phyloP scores from a whole-genome alignment of 92 coral and sea anemone genomes.

The Epizoanthus ramosus region DNA sequence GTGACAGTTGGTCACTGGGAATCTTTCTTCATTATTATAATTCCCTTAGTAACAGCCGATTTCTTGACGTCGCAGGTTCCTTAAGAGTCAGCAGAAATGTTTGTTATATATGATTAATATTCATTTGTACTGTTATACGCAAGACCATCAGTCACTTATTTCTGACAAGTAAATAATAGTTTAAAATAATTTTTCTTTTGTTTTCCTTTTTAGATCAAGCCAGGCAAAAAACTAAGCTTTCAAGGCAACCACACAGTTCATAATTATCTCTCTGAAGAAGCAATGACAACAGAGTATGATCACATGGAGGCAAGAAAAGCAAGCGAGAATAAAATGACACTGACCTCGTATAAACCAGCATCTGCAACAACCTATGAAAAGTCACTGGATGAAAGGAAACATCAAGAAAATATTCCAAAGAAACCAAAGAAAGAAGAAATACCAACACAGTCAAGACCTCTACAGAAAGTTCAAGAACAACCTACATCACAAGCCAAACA shows the following conservation, averaged over 20 bases:
- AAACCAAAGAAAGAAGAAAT: background rate
- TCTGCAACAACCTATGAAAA: conserved; percentile 55
- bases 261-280: conserved; percentile 79
- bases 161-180: background rate
- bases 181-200: background rate
- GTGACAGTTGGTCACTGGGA: too few species aligned
- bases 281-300: conserved; percentile 59
- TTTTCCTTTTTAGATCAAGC: background rate
- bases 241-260: conserved; percentile 60
- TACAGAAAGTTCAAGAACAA: background rate
- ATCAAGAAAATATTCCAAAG: background rate
- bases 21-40: too few species aligned
- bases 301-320: conserved; percentile 46
- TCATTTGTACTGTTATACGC: too few species aligned
- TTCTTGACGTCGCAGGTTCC: too few species aligned
- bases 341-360: conserved; percentile 69
- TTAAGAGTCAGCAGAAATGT: too few species aligned
- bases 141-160: too few species aligned
- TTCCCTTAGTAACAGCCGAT: too few species aligned
- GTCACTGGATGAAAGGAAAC: conserved; percentile 26
- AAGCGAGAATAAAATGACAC: conserved; percentile 48
- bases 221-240: conserved; percentile 35
- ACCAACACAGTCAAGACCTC: background rate
- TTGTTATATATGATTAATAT: too few species aligned
- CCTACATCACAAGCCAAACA: background rate